Base-by-base conservation (phyloP, 2,888 invertebrate species). In the Mechanitis mazaeus region DNA sequence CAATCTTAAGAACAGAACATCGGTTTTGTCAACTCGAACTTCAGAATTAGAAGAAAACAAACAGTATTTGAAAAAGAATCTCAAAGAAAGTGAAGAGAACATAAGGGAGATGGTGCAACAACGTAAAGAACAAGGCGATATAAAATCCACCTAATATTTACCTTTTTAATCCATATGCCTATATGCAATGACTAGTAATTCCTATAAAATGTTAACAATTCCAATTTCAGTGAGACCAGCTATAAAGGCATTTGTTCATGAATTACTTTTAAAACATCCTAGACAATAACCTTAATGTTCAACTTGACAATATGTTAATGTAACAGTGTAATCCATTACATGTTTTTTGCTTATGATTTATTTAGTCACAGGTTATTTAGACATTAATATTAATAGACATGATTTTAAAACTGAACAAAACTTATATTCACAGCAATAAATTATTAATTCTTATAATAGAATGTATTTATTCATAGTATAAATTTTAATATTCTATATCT, bases 61-160 rank as follows among this genome's bases (percentile, higher is more conserved):
- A 84, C 84, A 91, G n/a, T 95, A 95, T 80, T 87, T 97, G 72
- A 95, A 96, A 76, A 92, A 93, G 72, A 96, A 92, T 80, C 86
- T 97, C 67, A 95, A 95, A 79, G 96, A 97, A 77, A 94, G 95
- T 75, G 95, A 96, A 85, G 94, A 96, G 79, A 95, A 95, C 79
- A 91, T 97, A 55, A 89, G 97, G 71, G 96, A 97, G 91, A 93
- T 97, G 92, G 93, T 95, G 0, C 93, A 94, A 72, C 94, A 93
- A 69, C 91, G 92, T 66, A 93, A 93, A 78, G 90, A 91, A 64
- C 85, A 82, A 67, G 76, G 75, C 71, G 82, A 84, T 56, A 45
- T 63, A 45, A 81, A 83, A 72, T 59, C 76, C 20, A 73, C 74
- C 60, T 75, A 71, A 73, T 20, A 58, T 33, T 35, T 35, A 53